These are phyloP conservation scores for Callosobruchus maculatus DNA, from an alignment of 2,888 invertebrate species.

Conservation along the genomic window DNA sequence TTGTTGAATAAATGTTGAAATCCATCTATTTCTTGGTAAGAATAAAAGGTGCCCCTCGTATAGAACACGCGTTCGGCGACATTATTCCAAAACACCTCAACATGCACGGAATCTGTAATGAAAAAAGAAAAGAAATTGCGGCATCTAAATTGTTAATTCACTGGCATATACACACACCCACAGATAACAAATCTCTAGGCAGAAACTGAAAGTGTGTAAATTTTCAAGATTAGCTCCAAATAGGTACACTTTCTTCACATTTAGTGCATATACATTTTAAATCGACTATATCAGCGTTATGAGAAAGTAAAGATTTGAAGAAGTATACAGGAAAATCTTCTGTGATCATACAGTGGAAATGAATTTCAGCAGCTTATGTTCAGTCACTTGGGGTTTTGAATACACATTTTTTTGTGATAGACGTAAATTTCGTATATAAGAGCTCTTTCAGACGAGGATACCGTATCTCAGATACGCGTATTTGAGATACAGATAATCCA, in stretches of 20 bases:
- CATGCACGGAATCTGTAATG: neutral
- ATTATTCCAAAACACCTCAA: neutral
- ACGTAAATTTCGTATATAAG: too few species aligned
- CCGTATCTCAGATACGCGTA: too few species aligned
- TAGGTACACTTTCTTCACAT: neutral
- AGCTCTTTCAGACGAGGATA: too few species aligned
- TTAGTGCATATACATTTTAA: neutral
- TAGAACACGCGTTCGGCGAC: neutral
- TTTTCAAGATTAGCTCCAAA: neutral
- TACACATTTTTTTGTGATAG: too few species aligned
- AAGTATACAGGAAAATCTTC: neutral
- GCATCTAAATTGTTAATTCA: neutral
- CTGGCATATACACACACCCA: neutral
- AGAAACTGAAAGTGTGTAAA: neutral
- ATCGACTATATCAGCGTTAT: neutral
- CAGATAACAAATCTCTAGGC: neutral
- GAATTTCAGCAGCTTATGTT: too few species aligned
- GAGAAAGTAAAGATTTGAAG: neutral
- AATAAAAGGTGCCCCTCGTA: neutral
- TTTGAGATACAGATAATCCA: too few species aligned
- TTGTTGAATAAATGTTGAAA: neutral
- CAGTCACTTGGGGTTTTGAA: too few species aligned
- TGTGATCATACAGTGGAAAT: too few species aligned
- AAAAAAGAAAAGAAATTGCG: neutral
- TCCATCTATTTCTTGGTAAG: neutral